Percentiles rank a stretch among this genome's conserved stretches.
Conservation (phyloP, 2,888 invertebrate genomes). For the Erebia ligea region DNA sequence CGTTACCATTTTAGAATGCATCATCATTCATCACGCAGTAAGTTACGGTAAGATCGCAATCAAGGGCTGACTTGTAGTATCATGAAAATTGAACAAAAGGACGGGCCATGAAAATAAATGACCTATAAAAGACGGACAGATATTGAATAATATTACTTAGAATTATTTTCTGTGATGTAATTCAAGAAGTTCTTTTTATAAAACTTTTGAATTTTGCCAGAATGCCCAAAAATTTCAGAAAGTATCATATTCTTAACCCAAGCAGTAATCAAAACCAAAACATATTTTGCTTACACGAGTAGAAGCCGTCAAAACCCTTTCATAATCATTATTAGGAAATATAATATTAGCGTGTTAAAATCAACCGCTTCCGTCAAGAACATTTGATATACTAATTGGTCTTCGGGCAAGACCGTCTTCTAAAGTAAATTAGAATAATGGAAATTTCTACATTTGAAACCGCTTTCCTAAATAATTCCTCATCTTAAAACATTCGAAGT, state of each 20-base stretch:
- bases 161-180: too few relatives aligned
- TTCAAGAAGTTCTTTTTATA: too few relatives aligned
- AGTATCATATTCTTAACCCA: slow-evolving; percentile 4
- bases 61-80: too few relatives aligned
- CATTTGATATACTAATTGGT: neutral
- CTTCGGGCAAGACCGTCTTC: neutral
- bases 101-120: neutral
- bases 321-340: slow-evolving; percentile 8
- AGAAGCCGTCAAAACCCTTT: neutral
- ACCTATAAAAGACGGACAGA: neutral
- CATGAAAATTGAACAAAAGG: too few relatives aligned
- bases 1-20: too few relatives aligned
- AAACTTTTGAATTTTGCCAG: neutral
- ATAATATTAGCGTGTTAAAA: neutral
- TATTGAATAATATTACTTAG: too few relatives aligned
- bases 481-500: neutral
- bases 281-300: neutral
- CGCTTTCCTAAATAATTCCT: neutral
- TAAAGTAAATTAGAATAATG: neutral
- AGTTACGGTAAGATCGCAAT: too few relatives aligned
- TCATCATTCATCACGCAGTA: too few relatives aligned
- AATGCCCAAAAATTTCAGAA: neutral
- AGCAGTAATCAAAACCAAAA: neutral
- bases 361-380: neutral
- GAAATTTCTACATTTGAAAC: neutral